These are phyloP conservation scores for Nasonia vitripennis DNA, from an alignment of 1,140 invertebrate species.

Conservation along the genomic window DNA sequence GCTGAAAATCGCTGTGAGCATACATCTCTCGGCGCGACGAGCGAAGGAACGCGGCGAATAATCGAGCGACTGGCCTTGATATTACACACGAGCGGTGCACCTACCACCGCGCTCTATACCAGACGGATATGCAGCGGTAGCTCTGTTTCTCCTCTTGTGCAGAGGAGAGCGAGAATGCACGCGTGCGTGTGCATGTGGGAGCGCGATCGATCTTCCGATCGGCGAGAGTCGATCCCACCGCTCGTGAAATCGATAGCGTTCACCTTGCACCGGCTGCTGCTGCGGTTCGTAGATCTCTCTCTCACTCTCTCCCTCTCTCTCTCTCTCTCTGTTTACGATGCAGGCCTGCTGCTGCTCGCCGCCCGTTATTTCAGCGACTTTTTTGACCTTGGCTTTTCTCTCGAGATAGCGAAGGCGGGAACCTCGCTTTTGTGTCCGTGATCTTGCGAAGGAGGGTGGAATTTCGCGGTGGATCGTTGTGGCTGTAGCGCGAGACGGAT, in stretches of 20 bases:
- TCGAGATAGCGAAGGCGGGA: neutral
- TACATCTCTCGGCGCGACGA: conserved; percentile 50
- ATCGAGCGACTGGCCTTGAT: conserved; percentile 71
- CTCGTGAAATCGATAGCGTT: conserved; percentile 44
- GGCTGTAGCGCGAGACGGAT: neutral
- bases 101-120: neutral
- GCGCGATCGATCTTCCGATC: conserved; percentile 57
- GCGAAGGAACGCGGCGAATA: conserved; percentile 63
- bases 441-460: neutral
- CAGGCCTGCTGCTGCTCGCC: neutral
- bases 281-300: neutral
- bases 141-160: neutral
- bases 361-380: neutral
- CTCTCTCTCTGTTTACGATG: neutral
- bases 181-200: conserved; percentile 20
- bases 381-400: conserved; percentile 3
- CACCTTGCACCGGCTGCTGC: conserved; percentile 16
- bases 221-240: neutral
- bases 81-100: conserved; percentile 32
- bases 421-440: neutral
- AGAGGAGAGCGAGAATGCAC: conserved; percentile 49
- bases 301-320: neutral
- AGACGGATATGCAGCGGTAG: neutral
- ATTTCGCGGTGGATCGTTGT: neutral
- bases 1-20: neutral